These are phyloP conservation scores for Anas platyrhynchos DNA, from an alignment of 2,113 vertebrate genomes.

Conservation along the genomic window DNA sequence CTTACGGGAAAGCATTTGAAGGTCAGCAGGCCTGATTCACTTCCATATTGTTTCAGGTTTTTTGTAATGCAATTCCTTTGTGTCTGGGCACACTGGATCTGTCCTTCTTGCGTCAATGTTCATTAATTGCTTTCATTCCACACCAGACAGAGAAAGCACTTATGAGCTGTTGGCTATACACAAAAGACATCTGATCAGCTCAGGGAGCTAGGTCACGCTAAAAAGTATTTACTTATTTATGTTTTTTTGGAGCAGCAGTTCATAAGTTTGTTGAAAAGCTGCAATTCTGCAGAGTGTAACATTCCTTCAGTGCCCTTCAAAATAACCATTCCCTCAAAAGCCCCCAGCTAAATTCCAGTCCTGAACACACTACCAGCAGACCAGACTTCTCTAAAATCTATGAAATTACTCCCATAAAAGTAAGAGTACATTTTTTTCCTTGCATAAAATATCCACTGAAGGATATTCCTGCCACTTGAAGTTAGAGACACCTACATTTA, in stretches of 20 bases:
- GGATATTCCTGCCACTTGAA: background rate
- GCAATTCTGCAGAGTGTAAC: background rate
- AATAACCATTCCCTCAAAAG: conserved; percentile 15
- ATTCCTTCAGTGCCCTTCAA: conserved; percentile 23
- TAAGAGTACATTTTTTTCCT: background rate
- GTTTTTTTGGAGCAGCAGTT: conserved; percentile 1
- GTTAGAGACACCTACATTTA: background rate
- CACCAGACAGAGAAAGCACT: conserved; percentile 4
- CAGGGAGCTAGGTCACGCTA: conserved; percentile 31
- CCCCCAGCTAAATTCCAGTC: background rate
- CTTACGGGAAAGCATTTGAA: background rate
- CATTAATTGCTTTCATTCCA: conserved; percentile 53
- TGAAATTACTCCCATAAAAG: background rate
- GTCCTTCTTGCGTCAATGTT: conserved; percentile 31
- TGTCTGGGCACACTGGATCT: background rate
- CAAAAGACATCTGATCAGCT: conserved; percentile 20
- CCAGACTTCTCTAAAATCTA: background rate
- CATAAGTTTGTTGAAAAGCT: conserved; percentile 30
- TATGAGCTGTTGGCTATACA: conserved; percentile 5
- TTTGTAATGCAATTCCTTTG: background rate
- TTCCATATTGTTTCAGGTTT: background rate
- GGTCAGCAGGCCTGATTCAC: background rate
- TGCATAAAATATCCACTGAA: background rate
- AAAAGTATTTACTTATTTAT: conserved; percentile 51
- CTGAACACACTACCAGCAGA: background rate